Evolutionary conservation across 2,113 vertebrate species (phyloP), one percentile per base, ranked within the genome.

Genomic region (Ploceus nigricollis): DNA sequence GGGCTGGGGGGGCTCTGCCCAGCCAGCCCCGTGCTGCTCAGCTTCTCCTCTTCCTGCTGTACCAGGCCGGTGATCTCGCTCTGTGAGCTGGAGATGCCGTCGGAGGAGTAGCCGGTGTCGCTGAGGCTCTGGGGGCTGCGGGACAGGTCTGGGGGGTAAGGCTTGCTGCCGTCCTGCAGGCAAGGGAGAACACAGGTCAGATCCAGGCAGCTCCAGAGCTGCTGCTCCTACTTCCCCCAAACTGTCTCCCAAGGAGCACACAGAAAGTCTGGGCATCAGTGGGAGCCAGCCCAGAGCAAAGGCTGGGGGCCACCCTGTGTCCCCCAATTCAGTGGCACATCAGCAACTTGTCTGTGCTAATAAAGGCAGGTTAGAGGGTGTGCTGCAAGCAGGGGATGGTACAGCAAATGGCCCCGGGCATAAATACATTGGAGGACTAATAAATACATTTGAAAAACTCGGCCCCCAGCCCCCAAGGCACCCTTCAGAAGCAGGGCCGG

Each of bases 91-190:
- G 99, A 99, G 95, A 99, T 98, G 58, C 99, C 99, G 9, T 99
- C 99, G 0, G 99, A 99, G 69, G 99, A 99, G 87, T 99, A 99
- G 90, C 99, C 99, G 2, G 99, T 99, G 97, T 99, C 99, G 6
- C 99, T 99, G 97, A 99, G 98, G 97, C 99, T 99, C 93, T 99
- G 98, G 30, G 98, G 98, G 73, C 98, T 98, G 85, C 99, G 99
- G 64, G 99, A 99, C 88, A 99, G 97, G 94, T 99, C 99, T 2
- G 99, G 99, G 86, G 98, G 98, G 94, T 99, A 99, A 95, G 99
- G 98, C 98, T 99, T 99, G 98, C 98, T 98, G 94, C 96, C 97
- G 8, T 99, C 99, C 99, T 99, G 96, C 3, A 30, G 70, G 33
- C 23, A n/a, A 93, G 45, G 24, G 25, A 96, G 66, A 97, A 75